Evolutionary conservation across 2,888 invertebrate species (phyloP).

Genomic region (Tipula helvola): DNA sequence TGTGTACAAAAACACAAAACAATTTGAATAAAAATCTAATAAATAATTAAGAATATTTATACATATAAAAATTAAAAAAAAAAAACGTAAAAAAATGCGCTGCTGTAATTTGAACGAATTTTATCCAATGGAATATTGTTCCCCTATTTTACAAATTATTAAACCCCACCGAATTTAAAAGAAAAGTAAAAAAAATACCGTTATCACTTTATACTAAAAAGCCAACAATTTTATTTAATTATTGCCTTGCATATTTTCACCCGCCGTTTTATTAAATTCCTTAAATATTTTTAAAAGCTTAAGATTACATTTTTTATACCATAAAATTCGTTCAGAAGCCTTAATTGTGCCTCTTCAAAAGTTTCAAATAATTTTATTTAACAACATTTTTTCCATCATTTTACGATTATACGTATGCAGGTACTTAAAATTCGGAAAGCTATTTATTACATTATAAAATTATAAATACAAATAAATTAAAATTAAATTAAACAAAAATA

Average conservation of each 20-base stretch:
- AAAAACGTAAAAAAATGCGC: background rate
- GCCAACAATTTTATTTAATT: background rate
- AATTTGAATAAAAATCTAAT: background rate
- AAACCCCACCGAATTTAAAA: background rate
- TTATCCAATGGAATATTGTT: background rate
- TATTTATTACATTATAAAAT: background rate
- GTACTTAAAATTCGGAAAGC: background rate
- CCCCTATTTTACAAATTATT: background rate
- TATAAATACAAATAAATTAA: background rate
- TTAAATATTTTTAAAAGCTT: background rate
- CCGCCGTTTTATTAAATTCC: background rate
- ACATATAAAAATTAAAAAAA: background rate
- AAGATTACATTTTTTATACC: background rate
- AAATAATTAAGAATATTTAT: background rate
- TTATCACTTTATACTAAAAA: background rate
- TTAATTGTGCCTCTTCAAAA: conserved; percentile 4
- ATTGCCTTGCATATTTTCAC: background rate
- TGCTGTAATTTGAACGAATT: conserved; percentile 4
- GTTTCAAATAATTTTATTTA: background rate
- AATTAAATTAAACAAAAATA: background rate
- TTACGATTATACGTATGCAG: background rate
- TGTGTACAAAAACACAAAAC: background rate
- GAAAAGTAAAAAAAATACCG: too few species aligned
- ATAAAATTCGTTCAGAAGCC: background rate
- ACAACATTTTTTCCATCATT: background rate